A percentile compares a stretch with the other conserved stretches of the same genome.
These are phyloP conservation scores for Atethmia centrago DNA, from an alignment of 2,888 invertebrate genomes.

Conservation along the genomic window DNA sequence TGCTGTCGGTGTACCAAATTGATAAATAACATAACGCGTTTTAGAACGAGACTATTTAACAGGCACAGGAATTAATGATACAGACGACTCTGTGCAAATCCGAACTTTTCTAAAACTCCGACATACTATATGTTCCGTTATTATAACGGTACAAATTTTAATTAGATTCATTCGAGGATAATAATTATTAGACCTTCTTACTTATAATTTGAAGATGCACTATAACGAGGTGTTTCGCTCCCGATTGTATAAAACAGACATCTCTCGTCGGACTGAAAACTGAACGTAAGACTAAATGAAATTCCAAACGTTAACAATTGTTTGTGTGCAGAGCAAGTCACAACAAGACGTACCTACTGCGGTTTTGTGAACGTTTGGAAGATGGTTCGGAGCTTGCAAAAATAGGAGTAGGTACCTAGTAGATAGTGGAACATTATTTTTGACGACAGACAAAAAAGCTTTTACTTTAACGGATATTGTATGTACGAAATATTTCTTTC, in stretches of 20 bases:
- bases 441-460: neutral
- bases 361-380: neutral
- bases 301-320: constrained; percentile 32
- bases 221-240: constrained; percentile 22
- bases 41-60: too few relatives aligned
- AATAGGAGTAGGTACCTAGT: neutral
- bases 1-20: too few relatives aligned
- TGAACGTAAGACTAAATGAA: constrained; percentile 28
- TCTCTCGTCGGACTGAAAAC: constrained; percentile 16
- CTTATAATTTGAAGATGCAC: neutral
- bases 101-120: too few relatives aligned
- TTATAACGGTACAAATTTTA: too few relatives aligned
- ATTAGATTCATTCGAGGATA: neutral
- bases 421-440: neutral
- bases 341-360: neutral
- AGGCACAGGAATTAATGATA: too few relatives aligned
- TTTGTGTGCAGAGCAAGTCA: constrained; percentile 21
- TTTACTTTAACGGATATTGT: neutral
- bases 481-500: neutral
- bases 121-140: too few relatives aligned
- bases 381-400: too few relatives aligned
- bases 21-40: too few relatives aligned
- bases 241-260: constrained; percentile 27
- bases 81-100: too few relatives aligned
- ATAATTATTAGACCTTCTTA: constrained; percentile 22